Evolutionary conservation across 2,113 vertebrate species (phyloP).

Genomic region (Anguilla rostrata): DNA sequence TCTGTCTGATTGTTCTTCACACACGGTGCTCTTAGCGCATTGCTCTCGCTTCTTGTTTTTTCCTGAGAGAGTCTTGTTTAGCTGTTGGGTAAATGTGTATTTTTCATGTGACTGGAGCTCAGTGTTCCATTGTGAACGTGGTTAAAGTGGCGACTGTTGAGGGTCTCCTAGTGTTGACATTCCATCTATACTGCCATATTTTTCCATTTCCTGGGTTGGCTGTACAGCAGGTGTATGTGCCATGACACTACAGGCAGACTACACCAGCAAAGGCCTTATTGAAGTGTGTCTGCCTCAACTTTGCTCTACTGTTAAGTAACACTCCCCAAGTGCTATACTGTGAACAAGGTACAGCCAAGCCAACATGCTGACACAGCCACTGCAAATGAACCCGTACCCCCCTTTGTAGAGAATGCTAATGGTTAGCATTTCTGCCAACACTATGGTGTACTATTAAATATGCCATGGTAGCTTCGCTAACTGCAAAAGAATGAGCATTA

Average conservation of each 20-base stretch:
- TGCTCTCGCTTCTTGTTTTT: neutral
- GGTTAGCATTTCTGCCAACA: neutral
- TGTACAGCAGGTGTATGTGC: neutral
- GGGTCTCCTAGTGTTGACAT: conserved; percentile 37
- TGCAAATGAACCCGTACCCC: neutral
- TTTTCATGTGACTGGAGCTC: conserved; percentile 27
- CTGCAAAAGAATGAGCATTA: neutral
- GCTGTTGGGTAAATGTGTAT: neutral
- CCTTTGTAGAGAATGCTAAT: neutral
- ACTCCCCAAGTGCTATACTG: neutral
- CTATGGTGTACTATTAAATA: neutral
- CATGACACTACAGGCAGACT: neutral
- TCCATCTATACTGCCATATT: conserved; percentile 50
- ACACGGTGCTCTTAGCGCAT: conserved; percentile 21
- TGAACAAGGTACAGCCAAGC: neutral
- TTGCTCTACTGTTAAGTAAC: conserved; percentile 32
- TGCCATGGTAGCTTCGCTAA: neutral
- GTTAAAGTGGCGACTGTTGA: neutral
- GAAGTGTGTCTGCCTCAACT: conserved; percentile 18
- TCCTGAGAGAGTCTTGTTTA: neutral
- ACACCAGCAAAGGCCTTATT: conserved; percentile 46
- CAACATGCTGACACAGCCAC: neutral
- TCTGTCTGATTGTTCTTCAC: conserved; percentile 27
- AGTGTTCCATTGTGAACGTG: conserved; percentile 18
- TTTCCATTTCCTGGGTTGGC: conserved; percentile 16